phyloP scores from a whole-genome alignment of 2,888 invertebrate genomes.

The Chrysina gloriosa region DNA sequence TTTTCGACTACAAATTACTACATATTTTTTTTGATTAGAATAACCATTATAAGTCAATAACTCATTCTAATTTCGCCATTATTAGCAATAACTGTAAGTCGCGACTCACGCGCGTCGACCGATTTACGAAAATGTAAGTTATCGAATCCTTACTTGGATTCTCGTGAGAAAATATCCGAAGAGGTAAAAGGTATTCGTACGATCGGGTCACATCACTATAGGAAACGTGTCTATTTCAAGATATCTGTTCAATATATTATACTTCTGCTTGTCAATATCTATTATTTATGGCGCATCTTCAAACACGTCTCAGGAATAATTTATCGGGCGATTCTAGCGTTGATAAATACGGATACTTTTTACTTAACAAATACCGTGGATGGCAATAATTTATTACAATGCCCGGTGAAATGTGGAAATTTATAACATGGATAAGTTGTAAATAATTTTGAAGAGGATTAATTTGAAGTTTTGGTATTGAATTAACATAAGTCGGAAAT shows the following conservation, averaged over 20 bases:
- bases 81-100: not conserved
- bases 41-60: no score
- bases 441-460: conserved; percentile 5
- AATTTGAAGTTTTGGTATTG: not conserved
- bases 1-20: no score
- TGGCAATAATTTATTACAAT: conserved; percentile 32
- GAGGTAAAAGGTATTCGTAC: conserved; percentile 2
- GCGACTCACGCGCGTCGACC: not conserved
- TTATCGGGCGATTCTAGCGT: conserved; percentile 7
- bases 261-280: conserved; percentile 24
- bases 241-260: conserved; percentile 31
- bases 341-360: conserved; percentile 2
- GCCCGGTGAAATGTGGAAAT: not conserved
- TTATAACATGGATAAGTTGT: conserved; percentile 6
- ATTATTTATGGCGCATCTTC: conserved; percentile 33
- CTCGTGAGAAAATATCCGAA: conserved; percentile 15
- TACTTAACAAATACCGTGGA: conserved; percentile 8
- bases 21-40: no score
- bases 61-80: not conserved
- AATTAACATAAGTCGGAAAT: no score
- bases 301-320: conserved; percentile 26
- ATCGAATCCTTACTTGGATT: not conserved
- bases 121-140: not conserved
- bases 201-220: conserved; percentile 26
- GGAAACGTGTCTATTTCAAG: conserved; percentile 29